Conservation (phyloP, 2,113 vertebrate genomes). For the Platichthys flesus region DNA sequence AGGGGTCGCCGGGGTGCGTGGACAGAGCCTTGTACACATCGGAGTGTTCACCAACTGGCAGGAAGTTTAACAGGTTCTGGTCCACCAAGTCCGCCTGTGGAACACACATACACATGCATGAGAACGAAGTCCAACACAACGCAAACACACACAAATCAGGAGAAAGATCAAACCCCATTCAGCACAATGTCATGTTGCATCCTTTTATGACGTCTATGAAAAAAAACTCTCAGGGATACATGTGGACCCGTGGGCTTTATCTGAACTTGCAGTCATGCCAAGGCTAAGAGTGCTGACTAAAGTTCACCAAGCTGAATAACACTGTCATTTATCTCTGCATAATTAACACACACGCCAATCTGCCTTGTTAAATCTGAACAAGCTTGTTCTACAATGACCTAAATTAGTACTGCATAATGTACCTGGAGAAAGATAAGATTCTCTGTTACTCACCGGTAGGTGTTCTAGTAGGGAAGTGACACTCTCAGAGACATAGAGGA, state of each 20-base stretch:
- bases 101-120: slow-evolving; percentile 36
- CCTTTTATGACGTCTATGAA: background rate
- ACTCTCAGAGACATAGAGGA: slow-evolving; percentile 98
- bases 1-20: slow-evolving; percentile 88
- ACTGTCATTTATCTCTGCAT: background rate
- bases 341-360: background rate
- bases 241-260: no score
- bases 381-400: slow-evolving; percentile 14
- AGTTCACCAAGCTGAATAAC: background rate
- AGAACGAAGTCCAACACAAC: slow-evolving; percentile 1
- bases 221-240: background rate
- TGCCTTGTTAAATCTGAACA: slow-evolving; percentile 14
- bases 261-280: background rate
- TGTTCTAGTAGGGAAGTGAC: slow-evolving; percentile 98
- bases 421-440: background rate
- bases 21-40: slow-evolving; percentile 96
- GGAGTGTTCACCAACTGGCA: slow-evolving; percentile 94
- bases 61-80: slow-evolving; percentile 99
- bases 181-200: background rate
- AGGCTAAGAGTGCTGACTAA: background rate
- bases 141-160: background rate
- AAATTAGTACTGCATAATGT: background rate
- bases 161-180: background rate
- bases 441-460: slow-evolving; percentile 91
- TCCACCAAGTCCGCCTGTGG: slow-evolving; percentile 94